A percentile compares a stretch with the other conserved stretches of the same genome.
These are phyloP conservation scores for Pantherophis guttatus DNA, from an alignment of 2,113 vertebrate species.

Conservation along the genomic window DNA sequence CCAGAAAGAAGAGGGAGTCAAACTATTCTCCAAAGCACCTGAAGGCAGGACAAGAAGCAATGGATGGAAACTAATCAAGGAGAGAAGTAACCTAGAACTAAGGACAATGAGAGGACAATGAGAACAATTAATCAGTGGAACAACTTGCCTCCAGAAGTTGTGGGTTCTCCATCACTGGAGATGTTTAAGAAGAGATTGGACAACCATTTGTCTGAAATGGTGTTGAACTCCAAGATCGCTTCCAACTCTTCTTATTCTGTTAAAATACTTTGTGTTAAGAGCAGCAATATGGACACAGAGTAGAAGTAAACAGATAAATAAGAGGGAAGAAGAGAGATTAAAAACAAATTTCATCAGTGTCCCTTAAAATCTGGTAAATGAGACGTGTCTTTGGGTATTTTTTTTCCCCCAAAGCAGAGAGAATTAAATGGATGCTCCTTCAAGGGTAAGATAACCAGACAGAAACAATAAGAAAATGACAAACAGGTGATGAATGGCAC, in stretches of 20 bases:
- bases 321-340: background rate
- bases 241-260: background rate
- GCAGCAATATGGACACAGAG: background rate
- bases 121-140: background rate
- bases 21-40: background rate
- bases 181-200: background rate
- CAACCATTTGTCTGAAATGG: background rate
- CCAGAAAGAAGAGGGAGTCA: too few relatives aligned
- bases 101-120: too few relatives aligned
- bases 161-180: background rate
- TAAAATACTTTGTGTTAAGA: background rate
- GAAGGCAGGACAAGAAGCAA: background rate
- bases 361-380: background rate
- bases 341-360: background rate
- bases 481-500: background rate
- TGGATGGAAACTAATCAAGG: background rate
- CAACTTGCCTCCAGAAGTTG: background rate
- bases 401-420: background rate
- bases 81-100: background rate
- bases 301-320: background rate
- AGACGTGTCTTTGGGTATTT: background rate
- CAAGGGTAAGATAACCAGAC: conserved; percentile 34
- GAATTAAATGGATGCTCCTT: conserved; percentile 16
- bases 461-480: background rate
- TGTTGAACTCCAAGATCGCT: background rate